A percentile compares a stretch with the other conserved stretches of the same genome.
Conservation (phyloP, 2,888 invertebrate genomes). For the Ennomos fuscantarius region DNA sequence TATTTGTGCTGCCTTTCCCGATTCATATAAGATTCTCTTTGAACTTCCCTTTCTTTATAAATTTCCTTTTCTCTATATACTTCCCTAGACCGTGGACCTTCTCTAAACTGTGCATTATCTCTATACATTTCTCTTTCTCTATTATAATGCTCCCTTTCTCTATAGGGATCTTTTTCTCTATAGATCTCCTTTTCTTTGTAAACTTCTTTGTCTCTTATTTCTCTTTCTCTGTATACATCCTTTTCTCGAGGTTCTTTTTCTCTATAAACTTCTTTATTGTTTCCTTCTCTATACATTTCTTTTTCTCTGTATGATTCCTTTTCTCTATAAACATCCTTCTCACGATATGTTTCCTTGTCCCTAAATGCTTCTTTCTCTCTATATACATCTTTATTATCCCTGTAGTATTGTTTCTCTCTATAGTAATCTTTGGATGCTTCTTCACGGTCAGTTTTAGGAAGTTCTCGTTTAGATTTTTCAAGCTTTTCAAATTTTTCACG, state of each 20-base stretch:
- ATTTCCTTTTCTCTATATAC: constrained; percentile 66
- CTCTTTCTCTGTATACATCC: constrained; percentile 68
- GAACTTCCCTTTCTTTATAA: constrained; percentile 68
- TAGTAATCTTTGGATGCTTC: constrained; percentile 79
- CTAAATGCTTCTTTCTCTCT: constrained; percentile 59
- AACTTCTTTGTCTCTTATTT: constrained; percentile 67
- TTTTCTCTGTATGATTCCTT: constrained; percentile 62
- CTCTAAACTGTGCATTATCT: constrained; percentile 61
- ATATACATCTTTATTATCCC: constrained; percentile 64
- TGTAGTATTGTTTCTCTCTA: constrained; percentile 77
- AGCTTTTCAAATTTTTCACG: constrained; percentile 77
- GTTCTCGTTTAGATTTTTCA: constrained; percentile 74
- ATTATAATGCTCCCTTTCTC: constrained; percentile 70
- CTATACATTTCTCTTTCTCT: constrained; percentile 68
- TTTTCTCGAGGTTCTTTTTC: constrained; percentile 70
- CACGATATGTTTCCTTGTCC: constrained; percentile 65
- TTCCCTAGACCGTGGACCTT: constrained; percentile 60
- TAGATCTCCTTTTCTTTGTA: constrained; percentile 71
- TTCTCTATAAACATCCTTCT: constrained; percentile 61
- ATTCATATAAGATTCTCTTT: constrained; percentile 64
- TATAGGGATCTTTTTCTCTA: constrained; percentile 73
- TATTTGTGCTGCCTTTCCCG: constrained; percentile 74
- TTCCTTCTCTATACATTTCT: constrained; percentile 52
- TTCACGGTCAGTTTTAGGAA: constrained; percentile 72
- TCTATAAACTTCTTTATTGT: constrained; percentile 48